Evolutionary conservation across 2,797 vertebrate species (phyloP), one percentile per base, ranked within the genome.

Genomic region (Allobates femoralis): DNA sequence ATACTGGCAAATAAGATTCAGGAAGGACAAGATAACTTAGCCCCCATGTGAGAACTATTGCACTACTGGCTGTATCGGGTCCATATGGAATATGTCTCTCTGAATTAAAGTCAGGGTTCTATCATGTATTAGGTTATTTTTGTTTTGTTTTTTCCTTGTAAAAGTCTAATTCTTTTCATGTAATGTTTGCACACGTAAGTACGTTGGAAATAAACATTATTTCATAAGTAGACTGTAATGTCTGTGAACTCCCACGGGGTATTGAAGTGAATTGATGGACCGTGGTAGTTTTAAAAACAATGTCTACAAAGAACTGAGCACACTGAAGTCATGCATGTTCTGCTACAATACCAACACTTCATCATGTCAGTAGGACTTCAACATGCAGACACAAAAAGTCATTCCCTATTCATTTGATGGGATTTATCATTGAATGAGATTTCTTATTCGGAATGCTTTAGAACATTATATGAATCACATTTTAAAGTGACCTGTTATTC

Each of bases 141-240:
- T 50, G 51, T 51, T 28, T 32, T n/a, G n/a, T n/a, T 23, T 53
- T 41, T 67, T 46, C 19, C 3, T 18, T 19, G 11, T 12, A 34
- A 67, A 81, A 26, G 21, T 67, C 41, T 67, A 18, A 50, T 81
- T 53, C 60, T 32, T 41, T 81, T 66, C 46, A 30, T 53, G 18
- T n/a, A 56, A 53, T 86, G 85, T 81, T 81, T 86, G 50, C 37
- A 62, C 23, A 75, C 26, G 19, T 86, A 81, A 86, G 77, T 51
- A n/a, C 26, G 55, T 28, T 62, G 83, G 18, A 56, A 34, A 50
- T 34, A 84, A 69, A 16, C 15, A 69, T 78, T 69, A 67, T 67
- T 67, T 81, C 46, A 67, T 69, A 69, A 56, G n/a, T 71, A 71
- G 30, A 21, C 66, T 66, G 11, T 74, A 76, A 55, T 66, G 37